Conservation (phyloP, 2,797 vertebrate genomes). For the Meriones psammophilus region DNA sequence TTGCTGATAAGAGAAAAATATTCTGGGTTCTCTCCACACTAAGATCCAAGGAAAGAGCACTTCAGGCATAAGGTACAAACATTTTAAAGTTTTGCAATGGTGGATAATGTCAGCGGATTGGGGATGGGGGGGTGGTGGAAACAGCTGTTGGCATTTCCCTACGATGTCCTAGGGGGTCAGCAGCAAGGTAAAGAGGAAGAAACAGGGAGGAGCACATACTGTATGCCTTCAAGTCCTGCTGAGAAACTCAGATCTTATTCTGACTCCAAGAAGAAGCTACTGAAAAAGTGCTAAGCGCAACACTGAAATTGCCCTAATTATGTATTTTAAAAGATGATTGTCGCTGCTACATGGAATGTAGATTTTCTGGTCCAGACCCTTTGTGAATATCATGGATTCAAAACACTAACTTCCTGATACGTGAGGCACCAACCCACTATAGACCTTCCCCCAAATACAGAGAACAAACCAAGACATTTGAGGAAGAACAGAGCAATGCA, state of each 20-base stretch:
- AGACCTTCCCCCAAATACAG: background rate
- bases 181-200: background rate
- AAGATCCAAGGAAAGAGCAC: background rate
- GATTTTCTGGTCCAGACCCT: background rate
- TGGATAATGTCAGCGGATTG: background rate
- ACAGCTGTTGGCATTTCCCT: background rate
- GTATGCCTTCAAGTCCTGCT: too few species aligned
- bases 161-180: rapidly evolving
- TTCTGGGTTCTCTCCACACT: background rate
- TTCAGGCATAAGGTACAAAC: background rate
- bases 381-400: background rate
- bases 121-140: background rate
- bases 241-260: background rate
- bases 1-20: background rate
- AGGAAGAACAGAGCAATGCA: background rate
- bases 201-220: rapidly evolving
- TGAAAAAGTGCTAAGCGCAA: background rate
- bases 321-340: background rate
- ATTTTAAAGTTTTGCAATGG: background rate
- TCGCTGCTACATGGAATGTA: background rate
- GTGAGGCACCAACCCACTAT: background rate
- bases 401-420: background rate
- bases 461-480: background rate
- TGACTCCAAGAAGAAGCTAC: background rate
- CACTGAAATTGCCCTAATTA: background rate